Percentiles rank a stretch among this genome's conserved stretches.
These are phyloP conservation scores for Allenopithecus nigroviridis DNA, from an alignment of 2,797 vertebrate genomes.

Conservation along the genomic window DNA sequence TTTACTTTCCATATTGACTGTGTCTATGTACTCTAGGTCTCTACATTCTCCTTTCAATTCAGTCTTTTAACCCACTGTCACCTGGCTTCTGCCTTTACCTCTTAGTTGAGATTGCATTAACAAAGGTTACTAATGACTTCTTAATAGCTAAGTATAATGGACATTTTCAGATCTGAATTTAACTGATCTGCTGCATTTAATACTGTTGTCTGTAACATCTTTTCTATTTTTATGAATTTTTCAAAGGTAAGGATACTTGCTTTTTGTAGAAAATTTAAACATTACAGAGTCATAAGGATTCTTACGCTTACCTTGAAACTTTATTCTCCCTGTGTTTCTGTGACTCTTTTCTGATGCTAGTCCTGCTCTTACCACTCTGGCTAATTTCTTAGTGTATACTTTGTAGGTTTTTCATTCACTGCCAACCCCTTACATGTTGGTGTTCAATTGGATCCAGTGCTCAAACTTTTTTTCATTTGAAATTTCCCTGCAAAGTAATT, in stretches of 20 bases:
- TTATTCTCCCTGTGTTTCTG: background rate
- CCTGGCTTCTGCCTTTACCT: background rate
- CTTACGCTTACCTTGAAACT: background rate
- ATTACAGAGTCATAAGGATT: background rate
- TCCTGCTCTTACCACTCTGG: background rate
- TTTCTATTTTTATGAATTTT: background rate
- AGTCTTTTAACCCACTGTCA: background rate
- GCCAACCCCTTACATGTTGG: background rate
- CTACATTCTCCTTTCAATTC: background rate
- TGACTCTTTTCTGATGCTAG: background rate
- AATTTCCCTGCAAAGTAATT: background rate
- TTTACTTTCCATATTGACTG: background rate
- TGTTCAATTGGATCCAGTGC: background rate
- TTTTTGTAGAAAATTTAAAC: background rate
- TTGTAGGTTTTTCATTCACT: background rate
- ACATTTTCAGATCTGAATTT: conserved; percentile 6
- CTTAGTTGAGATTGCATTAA: background rate
- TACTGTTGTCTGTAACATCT: background rate
- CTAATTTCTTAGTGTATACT: background rate
- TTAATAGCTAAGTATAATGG: background rate
- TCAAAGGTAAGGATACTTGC: background rate
- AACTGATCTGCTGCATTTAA: background rate
- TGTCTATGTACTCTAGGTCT: background rate
- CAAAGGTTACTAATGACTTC: background rate
- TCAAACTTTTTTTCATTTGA: background rate